Evolutionary conservation across 2,113 vertebrate genomes (phyloP).

Genomic region (Alosa alosa): DNA sequence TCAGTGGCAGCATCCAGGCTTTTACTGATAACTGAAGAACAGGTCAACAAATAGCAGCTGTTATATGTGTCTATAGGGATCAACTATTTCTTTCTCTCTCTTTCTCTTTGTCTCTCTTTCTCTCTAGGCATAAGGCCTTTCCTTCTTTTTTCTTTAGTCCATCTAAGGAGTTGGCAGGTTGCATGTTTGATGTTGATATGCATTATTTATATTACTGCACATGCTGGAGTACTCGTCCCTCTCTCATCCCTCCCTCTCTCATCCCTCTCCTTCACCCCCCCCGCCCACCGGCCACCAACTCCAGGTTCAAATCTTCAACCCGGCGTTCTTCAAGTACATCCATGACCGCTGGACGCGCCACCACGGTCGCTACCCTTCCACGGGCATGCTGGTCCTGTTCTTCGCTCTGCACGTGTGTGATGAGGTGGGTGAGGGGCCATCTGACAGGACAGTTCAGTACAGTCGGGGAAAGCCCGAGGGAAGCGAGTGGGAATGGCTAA

Average conservation of each 20-base stretch:
- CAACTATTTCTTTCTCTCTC: not conserved
- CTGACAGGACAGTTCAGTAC: too few species aligned
- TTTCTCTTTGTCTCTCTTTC: not conserved
- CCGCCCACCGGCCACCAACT: not conserved
- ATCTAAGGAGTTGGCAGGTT: too few species aligned
- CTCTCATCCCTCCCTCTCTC: not conserved
- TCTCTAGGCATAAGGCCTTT: too few species aligned
- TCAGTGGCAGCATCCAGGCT: not conserved
- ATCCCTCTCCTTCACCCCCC: not conserved
- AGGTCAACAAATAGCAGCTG: not conserved
- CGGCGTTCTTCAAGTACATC: constrained; percentile 98
- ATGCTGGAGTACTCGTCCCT: too few species aligned
- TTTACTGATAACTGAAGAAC: not conserved
- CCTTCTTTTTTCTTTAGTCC: too few species aligned
- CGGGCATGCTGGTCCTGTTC: constrained; percentile 95
- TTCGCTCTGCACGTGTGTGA: constrained; percentile 95
- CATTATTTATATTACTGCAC: too few species aligned
- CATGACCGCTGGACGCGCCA: constrained; percentile 94
- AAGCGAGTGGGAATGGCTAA: not conserved
- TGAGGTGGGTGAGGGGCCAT: constrained; percentile 75
- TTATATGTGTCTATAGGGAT: not conserved
- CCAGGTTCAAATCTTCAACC: constrained; percentile 97
- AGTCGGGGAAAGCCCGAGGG: not conserved
- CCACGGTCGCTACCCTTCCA: constrained; percentile 96
- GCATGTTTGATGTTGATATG: too few species aligned